These are phyloP conservation scores for Theretra japonica DNA, from an alignment of 2,888 invertebrate genomes.

Conservation along the genomic window DNA sequence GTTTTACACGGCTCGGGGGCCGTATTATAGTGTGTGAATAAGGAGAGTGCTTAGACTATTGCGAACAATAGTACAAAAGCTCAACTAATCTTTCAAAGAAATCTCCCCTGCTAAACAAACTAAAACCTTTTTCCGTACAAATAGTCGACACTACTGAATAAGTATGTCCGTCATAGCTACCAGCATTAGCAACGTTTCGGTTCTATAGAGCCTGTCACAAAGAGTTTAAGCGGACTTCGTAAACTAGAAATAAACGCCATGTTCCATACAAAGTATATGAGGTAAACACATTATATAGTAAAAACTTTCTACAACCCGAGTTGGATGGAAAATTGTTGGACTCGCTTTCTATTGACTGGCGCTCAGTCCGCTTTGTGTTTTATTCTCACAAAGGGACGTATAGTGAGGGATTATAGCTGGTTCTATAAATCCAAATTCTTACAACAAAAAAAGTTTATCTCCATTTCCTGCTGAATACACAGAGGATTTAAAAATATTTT, in stretches of 20 bases:
- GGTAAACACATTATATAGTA: conserved; percentile 22
- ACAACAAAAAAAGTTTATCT: background rate
- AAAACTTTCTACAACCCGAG: conserved; percentile 26
- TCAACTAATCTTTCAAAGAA: too few species aligned
- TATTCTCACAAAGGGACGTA: conserved; percentile 18
- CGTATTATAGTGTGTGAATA: too few species aligned
- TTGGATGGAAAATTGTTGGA: conserved; percentile 21
- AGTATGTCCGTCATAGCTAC: too few species aligned
- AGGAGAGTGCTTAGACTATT: too few species aligned
- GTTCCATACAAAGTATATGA: background rate
- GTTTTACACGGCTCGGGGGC: too few species aligned
- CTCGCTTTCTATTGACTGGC: conserved; percentile 22
- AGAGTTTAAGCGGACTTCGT: background rate
- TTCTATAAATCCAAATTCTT: conserved; percentile 21
- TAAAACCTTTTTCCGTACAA: background rate
- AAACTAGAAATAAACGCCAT: background rate
- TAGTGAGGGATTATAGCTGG: conserved; percentile 14
- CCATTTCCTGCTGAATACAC: conserved; percentile 7
- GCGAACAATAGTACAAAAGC: too few species aligned
- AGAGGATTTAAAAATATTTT: conserved; percentile 10
- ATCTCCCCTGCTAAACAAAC: too few species aligned
- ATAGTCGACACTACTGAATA: background rate
- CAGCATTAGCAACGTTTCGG: background rate
- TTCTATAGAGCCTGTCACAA: background rate
- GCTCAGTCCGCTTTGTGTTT: conserved; percentile 25